Conservation (phyloP, 2,797 vertebrate genomes). For the Epinephelus malabaricus region DNA sequence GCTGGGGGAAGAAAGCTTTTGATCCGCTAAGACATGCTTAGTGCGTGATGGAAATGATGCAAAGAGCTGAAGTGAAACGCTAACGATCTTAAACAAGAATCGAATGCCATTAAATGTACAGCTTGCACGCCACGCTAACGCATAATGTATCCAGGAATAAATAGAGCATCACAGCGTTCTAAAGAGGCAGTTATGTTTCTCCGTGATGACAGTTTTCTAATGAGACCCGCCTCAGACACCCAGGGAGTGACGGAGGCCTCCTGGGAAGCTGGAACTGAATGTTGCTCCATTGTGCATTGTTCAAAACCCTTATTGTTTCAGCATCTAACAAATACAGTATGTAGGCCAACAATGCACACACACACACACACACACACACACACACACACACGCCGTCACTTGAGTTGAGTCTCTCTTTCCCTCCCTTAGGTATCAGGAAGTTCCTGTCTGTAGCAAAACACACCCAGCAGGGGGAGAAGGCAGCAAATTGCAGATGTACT, state of each 20-base stretch:
- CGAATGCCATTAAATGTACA: constrained; percentile 22
- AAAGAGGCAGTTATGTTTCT: neutral
- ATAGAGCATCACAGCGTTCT: neutral
- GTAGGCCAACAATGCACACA: constrained; percentile 52
- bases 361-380: constrained; percentile 19
- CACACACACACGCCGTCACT: neutral
- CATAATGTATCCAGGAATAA: constrained; percentile 34
- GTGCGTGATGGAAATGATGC: constrained; percentile 19
- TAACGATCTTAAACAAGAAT: constrained; percentile 37
- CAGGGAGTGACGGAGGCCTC: constrained; percentile 31
- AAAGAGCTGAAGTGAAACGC: constrained; percentile 17
- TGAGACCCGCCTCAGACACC: constrained; percentile 18
- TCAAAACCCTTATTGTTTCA: constrained; percentile 57
- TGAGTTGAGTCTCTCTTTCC: constrained; percentile 7
- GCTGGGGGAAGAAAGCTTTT: constrained; percentile 50
- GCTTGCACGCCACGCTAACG: neutral
- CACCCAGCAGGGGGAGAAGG: constrained; percentile 8
- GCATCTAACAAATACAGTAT: constrained; percentile 57
- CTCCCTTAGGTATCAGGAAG: constrained; percentile 18
- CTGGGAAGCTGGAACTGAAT: constrained; percentile 54
- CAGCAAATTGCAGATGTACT: neutral
- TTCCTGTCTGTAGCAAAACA: constrained; percentile 15
- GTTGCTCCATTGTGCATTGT: constrained; percentile 57
- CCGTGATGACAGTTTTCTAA: constrained; percentile 38
- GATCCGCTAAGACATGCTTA: constrained; percentile 50